phyloP scores from a whole-genome alignment of 2,888 invertebrate species.

The Eupithecia subumbrata region DNA sequence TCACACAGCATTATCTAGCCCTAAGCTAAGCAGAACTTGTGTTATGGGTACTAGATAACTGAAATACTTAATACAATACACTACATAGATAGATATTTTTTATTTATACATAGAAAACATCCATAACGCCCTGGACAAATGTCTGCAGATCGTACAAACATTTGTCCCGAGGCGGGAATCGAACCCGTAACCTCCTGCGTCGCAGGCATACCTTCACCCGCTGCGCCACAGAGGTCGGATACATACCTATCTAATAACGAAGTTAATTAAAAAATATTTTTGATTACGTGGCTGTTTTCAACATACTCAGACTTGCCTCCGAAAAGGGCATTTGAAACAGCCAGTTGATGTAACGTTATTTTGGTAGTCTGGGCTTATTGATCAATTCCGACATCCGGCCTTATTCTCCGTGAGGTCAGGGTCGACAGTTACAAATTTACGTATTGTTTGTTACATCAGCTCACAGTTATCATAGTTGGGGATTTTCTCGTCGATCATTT shows the following conservation, averaged over 20 bases:
- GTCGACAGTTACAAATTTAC: conserved; percentile 27
- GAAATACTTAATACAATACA: no score
- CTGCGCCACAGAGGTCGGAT: no score
- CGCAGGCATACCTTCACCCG: no score
- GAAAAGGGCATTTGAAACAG: conserved; percentile 6
- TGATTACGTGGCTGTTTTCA: not conserved
- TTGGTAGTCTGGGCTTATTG: conserved; percentile 22
- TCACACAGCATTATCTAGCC: no score
- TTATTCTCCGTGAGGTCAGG: conserved; percentile 22
- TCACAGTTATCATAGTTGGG: conserved; percentile 3
- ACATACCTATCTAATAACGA: not conserved
- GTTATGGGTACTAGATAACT: no score
- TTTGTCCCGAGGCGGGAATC: no score
- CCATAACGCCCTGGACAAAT: no score
- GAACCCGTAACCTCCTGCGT: no score
- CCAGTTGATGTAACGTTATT: conserved; percentile 20
- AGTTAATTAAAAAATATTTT: not conserved
- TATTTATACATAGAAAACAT: no score
- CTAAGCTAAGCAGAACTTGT: no score
- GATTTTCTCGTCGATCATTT: conserved; percentile 5
- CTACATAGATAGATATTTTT: no score
- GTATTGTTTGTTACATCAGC: conserved; percentile 21
- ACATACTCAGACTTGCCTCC: not conserved
- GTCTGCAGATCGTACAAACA: no score
- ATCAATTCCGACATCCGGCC: conserved; percentile 21